phyloP scores from a whole-genome alignment of 2,888 invertebrate species.

The Hofmannophila pseudospretella region DNA sequence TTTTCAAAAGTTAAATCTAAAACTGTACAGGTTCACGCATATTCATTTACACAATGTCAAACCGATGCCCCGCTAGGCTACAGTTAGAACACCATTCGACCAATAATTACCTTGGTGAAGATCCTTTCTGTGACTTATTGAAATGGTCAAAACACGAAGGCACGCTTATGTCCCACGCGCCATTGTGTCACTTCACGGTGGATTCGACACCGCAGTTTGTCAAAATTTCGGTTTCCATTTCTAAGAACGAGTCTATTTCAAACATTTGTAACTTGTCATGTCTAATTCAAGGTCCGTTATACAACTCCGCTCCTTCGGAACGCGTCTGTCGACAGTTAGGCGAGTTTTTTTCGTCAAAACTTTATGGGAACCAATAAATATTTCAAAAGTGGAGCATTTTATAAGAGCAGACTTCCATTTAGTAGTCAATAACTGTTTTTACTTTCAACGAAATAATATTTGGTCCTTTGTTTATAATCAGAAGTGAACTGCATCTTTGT shows the following conservation, averaged over 20 bases:
- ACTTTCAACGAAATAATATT: slow-evolving; percentile 63
- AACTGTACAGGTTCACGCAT: slow-evolving; percentile 39
- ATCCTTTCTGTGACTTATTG: slow-evolving; percentile 56
- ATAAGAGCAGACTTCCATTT: slow-evolving; percentile 66
- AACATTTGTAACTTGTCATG: slow-evolving; percentile 52
- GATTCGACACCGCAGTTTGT: slow-evolving; percentile 68
- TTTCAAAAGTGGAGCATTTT: slow-evolving; percentile 68
- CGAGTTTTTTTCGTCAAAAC: slow-evolving; percentile 38
- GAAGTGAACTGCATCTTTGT: slow-evolving; percentile 37
- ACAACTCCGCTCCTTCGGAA: slow-evolving; percentile 34
- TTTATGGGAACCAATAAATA: slow-evolving; percentile 71
- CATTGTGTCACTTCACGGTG: slow-evolving; percentile 45
- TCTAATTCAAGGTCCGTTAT: slow-evolving; percentile 59
- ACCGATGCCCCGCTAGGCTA: slow-evolving; percentile 56
- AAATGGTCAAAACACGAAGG: slow-evolving; percentile 66
- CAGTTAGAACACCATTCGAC: slow-evolving; percentile 56
- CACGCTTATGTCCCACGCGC: slow-evolving; percentile 62
- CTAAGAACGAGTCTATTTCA: slow-evolving; percentile 49
- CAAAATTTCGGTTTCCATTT: slow-evolving; percentile 74
- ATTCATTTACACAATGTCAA: slow-evolving; percentile 39
- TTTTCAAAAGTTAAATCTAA: slow-evolving; percentile 18
- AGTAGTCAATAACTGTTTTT: slow-evolving; percentile 72
- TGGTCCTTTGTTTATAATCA: slow-evolving; percentile 33
- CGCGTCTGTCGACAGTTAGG: slow-evolving; percentile 57
- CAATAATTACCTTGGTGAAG: slow-evolving; percentile 70